Base-by-base conservation (phyloP, 1,140 invertebrate genomes). In the Phenacoccus solenopsis region DNA sequence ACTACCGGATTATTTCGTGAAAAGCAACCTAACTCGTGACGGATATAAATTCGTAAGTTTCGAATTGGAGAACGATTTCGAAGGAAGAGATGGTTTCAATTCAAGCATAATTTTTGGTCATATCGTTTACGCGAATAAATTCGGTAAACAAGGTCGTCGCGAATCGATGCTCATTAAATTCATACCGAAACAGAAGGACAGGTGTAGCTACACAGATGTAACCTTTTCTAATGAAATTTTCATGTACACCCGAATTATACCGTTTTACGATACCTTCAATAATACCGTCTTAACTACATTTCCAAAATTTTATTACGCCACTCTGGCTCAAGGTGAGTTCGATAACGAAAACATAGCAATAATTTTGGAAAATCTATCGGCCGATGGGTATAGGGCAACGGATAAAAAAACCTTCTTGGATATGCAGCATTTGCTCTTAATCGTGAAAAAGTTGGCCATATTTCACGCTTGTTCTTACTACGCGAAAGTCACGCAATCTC, bases 381-480 rank as follows among this genome's bases (percentile, higher is more conserved):
- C 59, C 2, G 24, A 67, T 30, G 59, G 59, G 4, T 71, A 67
- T 24, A 5, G 59, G 12, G 10, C 68, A n/a, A 35, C 70, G 21
- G 21, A 59, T 1, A 16, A 24, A 9, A 71, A 61, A 71, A 21
- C 28, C 2, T 22, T 30, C 13, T 30, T 71, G 24, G 30, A 35
- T 24, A 25, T 67, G 1, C 4, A 71, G 32, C 61, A 71, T 24
- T 67, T 71, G 25, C 20, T 24, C 16, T 16, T 71, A 24, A 61
- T 61, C 9, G 12, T 71, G 13, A 28, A 32, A 30, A 21, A 35
- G 16, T 28, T 71, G 32, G 70, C 27, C 3, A 67, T 67, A 64
- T 71, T 32, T 30, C 70, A 71, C 32, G 70, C 70, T n/a, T 30
- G 1, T 16, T 71, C 70, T 1, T 71, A 67, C 61, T 32, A 67